These are phyloP conservation scores for Macropis europaea DNA, from an alignment of 2,888 invertebrate genomes.

Conservation along the genomic window DNA sequence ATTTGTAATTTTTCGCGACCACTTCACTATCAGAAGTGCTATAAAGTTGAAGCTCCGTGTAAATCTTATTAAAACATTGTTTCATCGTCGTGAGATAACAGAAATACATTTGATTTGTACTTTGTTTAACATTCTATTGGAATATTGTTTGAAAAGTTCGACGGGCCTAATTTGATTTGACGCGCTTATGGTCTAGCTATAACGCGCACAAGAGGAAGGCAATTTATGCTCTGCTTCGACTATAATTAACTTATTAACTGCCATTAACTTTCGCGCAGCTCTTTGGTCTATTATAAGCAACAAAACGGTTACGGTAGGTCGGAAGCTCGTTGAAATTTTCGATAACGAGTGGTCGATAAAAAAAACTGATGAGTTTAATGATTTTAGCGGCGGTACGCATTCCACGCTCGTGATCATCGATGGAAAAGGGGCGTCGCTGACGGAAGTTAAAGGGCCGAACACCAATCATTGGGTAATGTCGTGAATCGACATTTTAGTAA, in stretches of 20 bases:
- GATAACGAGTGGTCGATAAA: not conserved
- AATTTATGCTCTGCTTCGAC: slow-evolving; percentile 1
- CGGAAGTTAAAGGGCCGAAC: slow-evolving; percentile 85
- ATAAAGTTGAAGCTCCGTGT: not conserved
- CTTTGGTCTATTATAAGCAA: no score
- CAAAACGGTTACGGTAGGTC: not conserved
- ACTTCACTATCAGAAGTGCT: not conserved
- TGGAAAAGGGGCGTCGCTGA: slow-evolving; percentile 85
- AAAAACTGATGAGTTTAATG: not conserved
- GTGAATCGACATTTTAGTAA: not conserved
- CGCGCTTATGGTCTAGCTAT: not conserved
- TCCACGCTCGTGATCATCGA: slow-evolving; percentile 90
- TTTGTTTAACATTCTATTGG: not conserved
- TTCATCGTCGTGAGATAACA: no score
- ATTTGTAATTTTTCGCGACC: not conserved
- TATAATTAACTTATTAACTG: not conserved
- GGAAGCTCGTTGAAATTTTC: not conserved
- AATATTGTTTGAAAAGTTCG: not conserved
- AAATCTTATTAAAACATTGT: no score
- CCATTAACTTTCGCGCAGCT: no score
- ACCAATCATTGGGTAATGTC: slow-evolving; percentile 89
- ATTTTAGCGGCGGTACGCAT: slow-evolving; percentile 90
- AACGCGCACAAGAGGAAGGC: not conserved
- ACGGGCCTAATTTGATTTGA: not conserved
- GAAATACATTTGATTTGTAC: no score